phyloP scores from a whole-genome alignment of 1,140 invertebrate genomes.

The Drosophila gunungcola region DNA sequence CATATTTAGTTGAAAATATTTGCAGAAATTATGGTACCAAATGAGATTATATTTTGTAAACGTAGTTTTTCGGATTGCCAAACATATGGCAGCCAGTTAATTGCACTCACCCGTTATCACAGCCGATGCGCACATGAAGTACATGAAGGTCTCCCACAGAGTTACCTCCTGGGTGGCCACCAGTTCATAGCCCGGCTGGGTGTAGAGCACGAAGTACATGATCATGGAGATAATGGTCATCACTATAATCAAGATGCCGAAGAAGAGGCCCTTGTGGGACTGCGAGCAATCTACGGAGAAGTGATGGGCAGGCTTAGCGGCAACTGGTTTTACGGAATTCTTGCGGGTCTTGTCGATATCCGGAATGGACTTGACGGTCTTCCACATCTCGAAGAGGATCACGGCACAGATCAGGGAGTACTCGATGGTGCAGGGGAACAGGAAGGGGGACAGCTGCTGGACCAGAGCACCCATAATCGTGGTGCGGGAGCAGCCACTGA shows the following conservation, averaged over 20 bases:
- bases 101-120: conserved; percentile 68
- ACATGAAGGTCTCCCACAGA: conserved; percentile 90
- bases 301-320: conserved; percentile 87
- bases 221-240: conserved; percentile 95
- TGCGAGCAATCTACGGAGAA: conserved; percentile 96
- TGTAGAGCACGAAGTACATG: conserved; percentile 95
- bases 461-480: conserved; percentile 90
- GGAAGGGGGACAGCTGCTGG: conserved; percentile 92
- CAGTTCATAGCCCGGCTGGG: conserved; percentile 88
- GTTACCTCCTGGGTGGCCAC: conserved; percentile 91
- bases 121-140: conserved; percentile 84
- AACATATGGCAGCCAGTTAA: too few relatives aligned
- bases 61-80: too few relatives aligned
- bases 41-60: too few relatives aligned
- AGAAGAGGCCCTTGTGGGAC: conserved; percentile 94
- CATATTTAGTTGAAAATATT: too few relatives aligned
- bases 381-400: conserved; percentile 94
- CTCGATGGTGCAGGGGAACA: conserved; percentile 96
- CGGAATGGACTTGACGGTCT: conserved; percentile 86
- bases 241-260: conserved; percentile 93
- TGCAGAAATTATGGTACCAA: too few relatives aligned
- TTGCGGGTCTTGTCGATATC: conserved; percentile 76
- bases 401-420: conserved; percentile 94
- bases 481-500: conserved; percentile 85
- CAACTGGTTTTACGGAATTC: conserved; percentile 79